Conservation (phyloP, 2,888 invertebrate species). For the Heliothis peltigera region DNA sequence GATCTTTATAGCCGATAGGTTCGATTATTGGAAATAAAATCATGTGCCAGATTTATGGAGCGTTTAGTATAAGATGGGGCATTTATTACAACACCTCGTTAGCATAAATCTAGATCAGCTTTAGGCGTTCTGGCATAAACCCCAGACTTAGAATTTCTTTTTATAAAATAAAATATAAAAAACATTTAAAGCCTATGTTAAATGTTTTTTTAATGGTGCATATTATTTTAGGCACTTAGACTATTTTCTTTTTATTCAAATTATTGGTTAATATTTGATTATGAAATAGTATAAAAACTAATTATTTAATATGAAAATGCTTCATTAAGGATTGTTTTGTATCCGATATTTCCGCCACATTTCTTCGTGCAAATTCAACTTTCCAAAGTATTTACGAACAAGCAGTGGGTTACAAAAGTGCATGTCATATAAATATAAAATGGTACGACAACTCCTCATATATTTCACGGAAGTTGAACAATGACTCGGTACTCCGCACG, state of each 20-base stretch:
- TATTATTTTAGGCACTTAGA: background rate
- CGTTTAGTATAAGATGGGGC: conserved; percentile 14
- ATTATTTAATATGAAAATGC: too few relatives aligned
- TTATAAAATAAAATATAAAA: too few relatives aligned
- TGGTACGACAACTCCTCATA: conserved; percentile 16
- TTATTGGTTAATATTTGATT: background rate
- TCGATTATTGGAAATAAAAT: conserved; percentile 15
- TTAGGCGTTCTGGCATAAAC: conserved; percentile 20
- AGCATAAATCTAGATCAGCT: conserved; percentile 37
- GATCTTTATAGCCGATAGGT: background rate
- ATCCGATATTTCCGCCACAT: background rate
- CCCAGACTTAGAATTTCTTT: conserved; percentile 14
- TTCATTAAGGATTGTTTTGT: too few relatives aligned
- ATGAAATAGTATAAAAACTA: too few relatives aligned
- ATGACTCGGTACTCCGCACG: conserved; percentile 30
- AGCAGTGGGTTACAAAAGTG: conserved; percentile 7
- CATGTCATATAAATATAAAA: conserved; percentile 12
- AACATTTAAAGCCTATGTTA: too few relatives aligned
- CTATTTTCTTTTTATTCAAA: background rate
- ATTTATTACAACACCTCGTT: conserved; percentile 27
- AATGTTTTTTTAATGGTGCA: background rate
- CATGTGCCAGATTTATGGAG: conserved; percentile 20
- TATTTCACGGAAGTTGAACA: conserved; percentile 39
- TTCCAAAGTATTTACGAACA: conserved; percentile 11
- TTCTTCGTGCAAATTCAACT: background rate